Evolutionary conservation across 1,140 invertebrate species (phyloP).

Genomic region (Apocrypta bakeri): DNA sequence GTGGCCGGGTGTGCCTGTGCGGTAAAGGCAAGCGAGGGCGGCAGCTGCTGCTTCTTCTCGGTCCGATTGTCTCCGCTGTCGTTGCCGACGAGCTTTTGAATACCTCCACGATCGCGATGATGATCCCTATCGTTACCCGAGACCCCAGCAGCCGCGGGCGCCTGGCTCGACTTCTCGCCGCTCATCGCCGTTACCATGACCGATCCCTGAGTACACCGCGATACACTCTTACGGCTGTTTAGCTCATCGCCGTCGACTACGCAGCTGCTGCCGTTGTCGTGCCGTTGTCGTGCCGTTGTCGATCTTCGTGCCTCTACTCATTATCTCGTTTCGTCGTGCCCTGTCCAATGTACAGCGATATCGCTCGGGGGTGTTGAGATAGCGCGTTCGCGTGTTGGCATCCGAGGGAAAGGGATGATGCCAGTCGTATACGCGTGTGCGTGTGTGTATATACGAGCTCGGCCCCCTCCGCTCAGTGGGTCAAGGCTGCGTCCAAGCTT

Average conservation of each 20-base stretch:
- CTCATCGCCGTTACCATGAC: conserved; percentile 53
- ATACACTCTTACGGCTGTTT: neutral
- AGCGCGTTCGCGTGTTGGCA: neutral
- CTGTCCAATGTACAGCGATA: neutral
- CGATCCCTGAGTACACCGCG: neutral
- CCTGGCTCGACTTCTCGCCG: conserved; percentile 49
- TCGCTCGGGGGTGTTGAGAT: neutral
- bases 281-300: neutral
- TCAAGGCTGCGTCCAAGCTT: conserved; percentile 21
- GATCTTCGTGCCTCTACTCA: neutral
- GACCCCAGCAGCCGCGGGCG: neutral
- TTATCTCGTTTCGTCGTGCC: neutral
- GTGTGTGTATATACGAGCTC: neutral
- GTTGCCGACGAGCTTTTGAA: neutral
- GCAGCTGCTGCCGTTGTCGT: neutral
- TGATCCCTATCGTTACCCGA: neutral
- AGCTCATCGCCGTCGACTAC: neutral
- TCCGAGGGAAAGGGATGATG: neutral
- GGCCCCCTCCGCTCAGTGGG: conserved; percentile 11
- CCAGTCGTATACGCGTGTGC: neutral
- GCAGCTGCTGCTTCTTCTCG: neutral
- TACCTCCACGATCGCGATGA: neutral
- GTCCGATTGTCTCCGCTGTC: neutral
- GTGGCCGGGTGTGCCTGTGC: conserved; percentile 27
- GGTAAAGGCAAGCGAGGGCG: conserved; percentile 21